Conservation (phyloP, 53 echinoderm and acorn worm species). For the Mesocentrotus franciscanus region DNA sequence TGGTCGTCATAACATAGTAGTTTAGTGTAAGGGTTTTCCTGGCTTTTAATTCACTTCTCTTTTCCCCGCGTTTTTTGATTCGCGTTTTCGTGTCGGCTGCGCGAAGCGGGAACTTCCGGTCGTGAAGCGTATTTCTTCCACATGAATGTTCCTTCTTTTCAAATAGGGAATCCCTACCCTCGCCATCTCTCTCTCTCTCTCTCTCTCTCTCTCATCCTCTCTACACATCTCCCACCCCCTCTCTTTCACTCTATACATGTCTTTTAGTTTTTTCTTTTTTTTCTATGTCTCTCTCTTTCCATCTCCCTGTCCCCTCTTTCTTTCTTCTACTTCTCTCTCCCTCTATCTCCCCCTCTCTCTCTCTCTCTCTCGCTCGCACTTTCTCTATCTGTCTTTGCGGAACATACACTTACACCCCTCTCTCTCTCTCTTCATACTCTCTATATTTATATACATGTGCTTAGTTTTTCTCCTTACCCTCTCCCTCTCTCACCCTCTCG, state of each 20-base stretch:
- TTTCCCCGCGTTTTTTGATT: neutral
- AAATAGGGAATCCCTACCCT: neutral
- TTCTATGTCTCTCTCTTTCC: neutral
- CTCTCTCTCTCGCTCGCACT: neutral
- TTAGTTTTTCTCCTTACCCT: neutral
- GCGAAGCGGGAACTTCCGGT: constrained; percentile 48
- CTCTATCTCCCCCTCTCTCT: neutral
- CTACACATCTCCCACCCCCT: neutral
- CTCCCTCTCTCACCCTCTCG: neutral
- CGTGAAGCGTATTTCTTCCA: constrained; percentile 59
- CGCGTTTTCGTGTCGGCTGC: constrained; percentile 46
- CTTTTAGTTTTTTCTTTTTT: neutral
- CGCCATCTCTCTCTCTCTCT: constrained; percentile 33
- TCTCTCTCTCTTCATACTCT: neutral
- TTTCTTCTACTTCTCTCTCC: neutral
- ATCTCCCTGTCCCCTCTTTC: neutral
- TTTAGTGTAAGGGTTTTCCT: constrained; percentile 64
- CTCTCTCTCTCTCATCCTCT: neutral
- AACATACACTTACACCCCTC: neutral
- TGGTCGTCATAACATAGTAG: constrained; percentile 57
- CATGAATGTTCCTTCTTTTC: neutral
- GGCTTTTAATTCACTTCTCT: constrained; percentile 31
- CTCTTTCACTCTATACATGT: neutral
- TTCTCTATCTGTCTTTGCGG: neutral
- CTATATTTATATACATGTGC: neutral